Conservation (phyloP, 2,797 vertebrate species). For the Linurgus olivaceus region DNA sequence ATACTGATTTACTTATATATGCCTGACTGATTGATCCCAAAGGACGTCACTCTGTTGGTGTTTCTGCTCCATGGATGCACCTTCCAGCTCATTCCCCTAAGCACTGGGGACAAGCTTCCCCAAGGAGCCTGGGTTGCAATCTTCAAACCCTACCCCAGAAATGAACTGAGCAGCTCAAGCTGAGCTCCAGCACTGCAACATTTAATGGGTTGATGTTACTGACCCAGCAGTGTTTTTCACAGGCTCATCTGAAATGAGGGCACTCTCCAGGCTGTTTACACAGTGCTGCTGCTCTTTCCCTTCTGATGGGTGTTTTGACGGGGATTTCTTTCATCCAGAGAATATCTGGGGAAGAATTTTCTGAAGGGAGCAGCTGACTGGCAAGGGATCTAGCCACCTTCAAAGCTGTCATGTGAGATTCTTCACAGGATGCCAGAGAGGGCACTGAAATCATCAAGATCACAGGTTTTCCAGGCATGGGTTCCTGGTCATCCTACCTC, state of each 20-base stretch:
- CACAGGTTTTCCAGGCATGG: slow-evolving; percentile 22
- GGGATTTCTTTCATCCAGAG: neutral
- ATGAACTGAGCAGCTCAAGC: neutral
- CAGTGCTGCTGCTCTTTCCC: neutral
- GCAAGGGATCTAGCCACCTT: neutral
- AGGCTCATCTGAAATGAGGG: neutral
- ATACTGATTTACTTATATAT: neutral
- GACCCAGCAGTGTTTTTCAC: neutral
- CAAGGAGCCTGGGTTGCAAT: neutral
- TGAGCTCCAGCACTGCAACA: neutral
- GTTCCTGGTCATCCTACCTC: slow-evolving; percentile 10
- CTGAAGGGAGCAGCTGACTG: slow-evolving; percentile 39
- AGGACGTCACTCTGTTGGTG: neutral
- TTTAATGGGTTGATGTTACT: neutral
- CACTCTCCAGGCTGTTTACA: neutral
- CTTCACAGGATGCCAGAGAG: slow-evolving; percentile 56
- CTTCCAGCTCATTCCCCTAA: neutral
- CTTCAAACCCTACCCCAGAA: neutral
- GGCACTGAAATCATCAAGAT: slow-evolving; percentile 53
- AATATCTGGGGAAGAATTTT: neutral
- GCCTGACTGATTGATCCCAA: neutral
- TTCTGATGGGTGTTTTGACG: neutral
- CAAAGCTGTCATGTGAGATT: slow-evolving; percentile 55
- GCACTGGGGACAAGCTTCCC: neutral
- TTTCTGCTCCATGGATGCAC: fast-evolving